phyloP scores from a whole-genome alignment of 2,888 invertebrate species.

The Drosophila sordidula region DNA sequence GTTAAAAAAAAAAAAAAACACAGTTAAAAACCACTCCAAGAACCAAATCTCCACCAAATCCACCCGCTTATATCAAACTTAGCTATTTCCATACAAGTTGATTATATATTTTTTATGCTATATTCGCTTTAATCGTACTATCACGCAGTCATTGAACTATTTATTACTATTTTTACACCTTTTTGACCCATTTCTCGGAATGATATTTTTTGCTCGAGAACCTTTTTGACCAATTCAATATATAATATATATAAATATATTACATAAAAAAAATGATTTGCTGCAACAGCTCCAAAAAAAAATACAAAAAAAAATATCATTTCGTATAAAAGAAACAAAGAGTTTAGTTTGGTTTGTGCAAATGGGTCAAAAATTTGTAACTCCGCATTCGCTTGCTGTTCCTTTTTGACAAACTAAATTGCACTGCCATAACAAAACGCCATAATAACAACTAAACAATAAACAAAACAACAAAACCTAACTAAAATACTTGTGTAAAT shows the following conservation, averaged over 20 bases:
- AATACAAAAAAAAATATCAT: slow-evolving; percentile 69
- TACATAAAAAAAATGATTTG: slow-evolving; percentile 9
- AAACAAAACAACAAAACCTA: slow-evolving; percentile 22
- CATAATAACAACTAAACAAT: slow-evolving; percentile 33
- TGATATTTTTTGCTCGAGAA: slow-evolving; percentile 84
- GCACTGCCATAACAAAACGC: slow-evolving; percentile 42
- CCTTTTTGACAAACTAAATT: slow-evolving; percentile 44
- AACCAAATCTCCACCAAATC: neutral
- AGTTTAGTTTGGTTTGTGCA: slow-evolving; percentile 23
- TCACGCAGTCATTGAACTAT: slow-evolving; percentile 29
- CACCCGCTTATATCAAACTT: slow-evolving; percentile 18
- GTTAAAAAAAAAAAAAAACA: slow-evolving; percentile 16
- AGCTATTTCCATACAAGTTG: slow-evolving; percentile 8
- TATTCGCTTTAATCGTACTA: slow-evolving; percentile 30
- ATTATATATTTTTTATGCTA: slow-evolving; percentile 13
- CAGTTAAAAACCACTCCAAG: slow-evolving; percentile 11
- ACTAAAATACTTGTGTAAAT: slow-evolving; percentile 17
- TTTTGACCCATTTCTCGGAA: slow-evolving; percentile 84
- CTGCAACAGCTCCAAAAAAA: slow-evolving; percentile 25
- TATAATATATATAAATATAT: slow-evolving; percentile 22
- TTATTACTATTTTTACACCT: slow-evolving; percentile 31
- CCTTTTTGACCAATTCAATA: slow-evolving; percentile 66
- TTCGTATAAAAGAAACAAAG: slow-evolving; percentile 37
- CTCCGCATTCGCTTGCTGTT: slow-evolving; percentile 56
- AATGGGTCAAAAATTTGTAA: slow-evolving; percentile 67